Percentiles rank a stretch among this genome's conserved stretches.
phyloP scores from a whole-genome alignment of 2,888 invertebrate species.

The Cataglyphis cursor region DNA sequence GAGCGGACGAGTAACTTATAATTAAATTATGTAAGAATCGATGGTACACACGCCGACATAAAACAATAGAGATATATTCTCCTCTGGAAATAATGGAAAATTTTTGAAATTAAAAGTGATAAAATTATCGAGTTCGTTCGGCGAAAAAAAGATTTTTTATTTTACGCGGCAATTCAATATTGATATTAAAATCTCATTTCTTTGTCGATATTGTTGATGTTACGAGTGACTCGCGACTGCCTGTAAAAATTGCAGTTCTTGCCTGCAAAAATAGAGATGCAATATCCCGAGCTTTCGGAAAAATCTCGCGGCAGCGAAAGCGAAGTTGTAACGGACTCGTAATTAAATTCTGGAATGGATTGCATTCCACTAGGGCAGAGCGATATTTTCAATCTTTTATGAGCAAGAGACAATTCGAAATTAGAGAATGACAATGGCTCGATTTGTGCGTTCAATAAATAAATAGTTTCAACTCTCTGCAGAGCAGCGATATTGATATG shows the following conservation, averaged over 20 bases:
- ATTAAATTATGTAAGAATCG: slow-evolving; percentile 54
- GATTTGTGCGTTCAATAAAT: not conserved
- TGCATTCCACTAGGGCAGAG: slow-evolving; percentile 15
- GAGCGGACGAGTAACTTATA: slow-evolving; percentile 26
- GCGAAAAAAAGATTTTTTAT: not conserved
- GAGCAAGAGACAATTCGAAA: slow-evolving; percentile 30
- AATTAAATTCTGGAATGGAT: slow-evolving; percentile 46
- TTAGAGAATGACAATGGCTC: slow-evolving; percentile 14
- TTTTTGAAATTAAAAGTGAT: slow-evolving; percentile 12
- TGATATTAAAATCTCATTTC: slow-evolving; percentile 21
- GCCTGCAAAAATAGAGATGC: slow-evolving; percentile 22
- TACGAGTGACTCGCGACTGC: not conserved
- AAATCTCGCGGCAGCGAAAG: slow-evolving; percentile 4
- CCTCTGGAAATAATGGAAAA: slow-evolving; percentile 13
- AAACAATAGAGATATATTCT: slow-evolving; percentile 23
- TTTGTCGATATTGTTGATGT: not conserved
- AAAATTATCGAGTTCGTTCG: not conserved
- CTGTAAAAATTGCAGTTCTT: slow-evolving; percentile 15
- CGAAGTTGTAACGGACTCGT: slow-evolving; percentile 33
- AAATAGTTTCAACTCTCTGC: slow-evolving; percentile 28
- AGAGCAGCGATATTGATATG: not conserved
- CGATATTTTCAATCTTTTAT: slow-evolving; percentile 42
- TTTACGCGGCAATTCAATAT: slow-evolving; percentile 6
- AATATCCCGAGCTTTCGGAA: not conserved
- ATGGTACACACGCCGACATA: not conserved